Evolutionary conservation across 2,888 invertebrate species (phyloP), one percentile per base, ranked within the genome.

Genomic region (Eupeodes luniger): DNA sequence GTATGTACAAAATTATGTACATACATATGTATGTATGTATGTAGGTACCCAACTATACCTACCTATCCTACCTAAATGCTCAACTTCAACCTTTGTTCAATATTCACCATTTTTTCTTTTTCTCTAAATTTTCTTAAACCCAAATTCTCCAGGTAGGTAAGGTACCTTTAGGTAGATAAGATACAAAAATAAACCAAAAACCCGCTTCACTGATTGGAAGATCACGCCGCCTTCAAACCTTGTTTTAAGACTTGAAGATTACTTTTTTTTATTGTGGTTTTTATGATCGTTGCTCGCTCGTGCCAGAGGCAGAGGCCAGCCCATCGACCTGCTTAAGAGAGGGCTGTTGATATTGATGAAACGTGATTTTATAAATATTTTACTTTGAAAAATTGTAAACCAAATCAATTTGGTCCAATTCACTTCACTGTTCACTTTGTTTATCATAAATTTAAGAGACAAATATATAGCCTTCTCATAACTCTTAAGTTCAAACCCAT

Each of bases 131-230:
- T 40, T 66, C 40, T 9, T n/a, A 55, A 55, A 55, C 53, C 16
- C 64, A 19, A 72, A 78, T 59, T 36, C 84, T 14, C 87, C 87
- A 85, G 85, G 78, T 85, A 85, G 5, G 27, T 27, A 27, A n/a
- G 40, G 9, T 40, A 62, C 53, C 9, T 47, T 47, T 19, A 55
- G 16, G 7, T 2, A 51, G 14, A 14, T 11, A 34, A 61, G 2
- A 64, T 12, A 44, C 6, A 34, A 34, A 49, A 51, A 51, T 0
- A 80, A 85, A 11, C 34, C 27, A 11, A 11, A 66, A 76, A 78
- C 27, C 62, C 74, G 6, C 44, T 81, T 76, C 72, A 69, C 67
- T 88, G 88, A 88, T 88, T 88, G 88, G 88, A 85, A 85, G 88
- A 88, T 81, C 87, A 69, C 40, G n/a, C 49, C 27, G 27, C 27